Base-by-base conservation (phyloP, 2,888 invertebrate species). In the Macrophya annulata region DNA sequence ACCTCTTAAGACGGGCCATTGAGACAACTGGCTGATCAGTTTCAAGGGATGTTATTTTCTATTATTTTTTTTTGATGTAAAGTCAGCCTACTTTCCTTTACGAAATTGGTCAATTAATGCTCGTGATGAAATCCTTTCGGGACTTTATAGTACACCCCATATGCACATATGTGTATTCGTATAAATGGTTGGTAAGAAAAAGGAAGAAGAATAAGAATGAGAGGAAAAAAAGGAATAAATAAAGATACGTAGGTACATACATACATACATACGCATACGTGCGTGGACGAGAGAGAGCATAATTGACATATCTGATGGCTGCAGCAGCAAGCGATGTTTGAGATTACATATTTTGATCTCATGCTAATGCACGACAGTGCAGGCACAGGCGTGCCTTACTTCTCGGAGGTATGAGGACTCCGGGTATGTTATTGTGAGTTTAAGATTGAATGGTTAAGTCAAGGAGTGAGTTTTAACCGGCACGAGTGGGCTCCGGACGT, bases 261-360 rank as follows among this genome's bases (percentile, higher is more conserved):
- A n/a, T n/a, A n/a, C n/a, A n/a, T n/a, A n/a, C n/a, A n/a, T n/a
- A n/a, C n/a, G n/a, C n/a, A n/a, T n/a, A n/a, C 62, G 62, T 62
- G 25, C 81, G 59, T 65, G 81, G 81, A 72, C 72, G 65, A 71
- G 85, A 62, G 85, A 62, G 84, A 45, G 45, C 65, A 84, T 84
- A 85, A 85, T 84, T 72, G 74, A 84, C 85, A 85, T 85, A 85
- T 85, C 85, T 82, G 85, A 85, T 85, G 84, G 83, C 74, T 65
- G 72, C 76, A 40, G 72, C 45, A 74, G 43, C 81, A 68, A 71
- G 83, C 84, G 85, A 85, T 85, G 83, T 85, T 74, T 84, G 83
- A 83, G 85, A 85, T 85, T 85, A 85, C 85, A 85, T 85, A 85
- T 85, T 85, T 85, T 84, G 85, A 85, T 85, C 76, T 83, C 72